Evolutionary conservation across 2,888 invertebrate species (phyloP), one percentile per base, ranked within the genome.

Genomic region (Lutraria lutraria): DNA sequence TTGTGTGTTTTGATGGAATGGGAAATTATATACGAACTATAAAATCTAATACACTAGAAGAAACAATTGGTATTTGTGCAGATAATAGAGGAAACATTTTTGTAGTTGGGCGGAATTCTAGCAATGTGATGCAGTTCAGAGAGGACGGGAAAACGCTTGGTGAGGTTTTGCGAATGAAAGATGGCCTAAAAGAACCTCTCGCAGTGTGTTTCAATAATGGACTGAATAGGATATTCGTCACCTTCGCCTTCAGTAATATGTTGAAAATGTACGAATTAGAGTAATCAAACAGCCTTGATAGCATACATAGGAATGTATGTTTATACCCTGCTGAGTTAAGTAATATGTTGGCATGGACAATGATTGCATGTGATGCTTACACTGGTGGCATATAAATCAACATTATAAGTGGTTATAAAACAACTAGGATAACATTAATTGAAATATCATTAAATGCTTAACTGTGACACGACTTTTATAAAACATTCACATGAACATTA

Each of bases 1-100:
- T 83, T n/a, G 68, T 83, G 21, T 52, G 52, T 83, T 52, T 83
- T 52, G 72, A 83, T 83, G 52, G 52, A 4, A 21, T 29, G 54
- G 52, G 81, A 16, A 43, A 53, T 54, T n/a, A 52, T 43, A n/a
- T 54, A 12, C 16, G 16, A 16, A 29, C 52, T 54, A 81, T 29
- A 10, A 29, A 53, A 29, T 15, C 53, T 25, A 52, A 31, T 53
- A 53, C 25, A 16, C 15, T 81, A n/a, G 25, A 53, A 4, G 12
- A 25, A 25, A 25, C 25, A 25, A 25, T 25, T 25, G 63, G 63
- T 68, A 25, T 25, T 25, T 68, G 63, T 68, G 63, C 25, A 1
- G 63, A 25, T 68, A 13, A 25, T 68, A 68, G 25, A 12, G 63
- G 63, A n/a, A 68, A 68, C n/a, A 25, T 68, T 13, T 25, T 68